A percentile compares a stretch with the other conserved stretches of the same genome.
These are phyloP conservation scores for Catharus minimus DNA, from an alignment of 2,113 vertebrate genomes.

Conservation along the genomic window DNA sequence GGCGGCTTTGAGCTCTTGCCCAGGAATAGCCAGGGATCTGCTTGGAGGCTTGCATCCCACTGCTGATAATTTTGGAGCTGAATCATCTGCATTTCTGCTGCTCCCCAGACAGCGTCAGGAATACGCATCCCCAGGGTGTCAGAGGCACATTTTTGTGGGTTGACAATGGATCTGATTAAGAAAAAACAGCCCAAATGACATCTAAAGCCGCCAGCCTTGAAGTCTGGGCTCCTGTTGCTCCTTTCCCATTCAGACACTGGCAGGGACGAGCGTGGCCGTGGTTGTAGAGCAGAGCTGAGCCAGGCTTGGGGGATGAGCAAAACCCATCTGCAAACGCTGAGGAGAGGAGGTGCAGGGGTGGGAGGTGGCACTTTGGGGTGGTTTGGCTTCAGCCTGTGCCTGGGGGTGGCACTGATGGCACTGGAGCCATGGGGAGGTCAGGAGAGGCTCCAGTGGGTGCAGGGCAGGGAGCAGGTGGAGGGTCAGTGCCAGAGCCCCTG, in stretches of 20 bases:
- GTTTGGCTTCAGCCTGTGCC: not conserved
- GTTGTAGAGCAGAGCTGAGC: not conserved
- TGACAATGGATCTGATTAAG: not conserved
- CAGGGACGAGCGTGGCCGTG: not conserved
- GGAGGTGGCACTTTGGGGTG: not conserved
- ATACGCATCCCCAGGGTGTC: not conserved
- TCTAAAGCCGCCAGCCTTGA: not conserved
- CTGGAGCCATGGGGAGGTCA: accelerated
- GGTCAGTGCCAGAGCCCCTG: not conserved
- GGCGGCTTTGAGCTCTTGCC: slow-evolving; percentile 39
- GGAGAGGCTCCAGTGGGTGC: not conserved
- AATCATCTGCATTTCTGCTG: slow-evolving; percentile 44
- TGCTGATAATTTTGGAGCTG: slow-evolving; percentile 38
- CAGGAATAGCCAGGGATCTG: slow-evolving; percentile 53
- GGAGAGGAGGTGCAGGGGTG: not conserved
- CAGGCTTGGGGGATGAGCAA: not conserved
- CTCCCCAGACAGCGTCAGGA: not conserved
- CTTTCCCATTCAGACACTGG: not conserved
- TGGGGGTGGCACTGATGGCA: accelerated
- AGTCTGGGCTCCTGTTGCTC: slow-evolving; percentile 12
- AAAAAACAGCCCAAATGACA: not conserved
- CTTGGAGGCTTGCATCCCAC: slow-evolving; percentile 32
- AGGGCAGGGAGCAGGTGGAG: not conserved
- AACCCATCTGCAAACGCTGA: not conserved
- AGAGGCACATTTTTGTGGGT: not conserved